Percentiles rank a stretch among this genome's conserved stretches.
These are phyloP conservation scores for Parasteatoda tepidariorum DNA, from an alignment of 1,140 invertebrate genomes.

Conservation along the genomic window DNA sequence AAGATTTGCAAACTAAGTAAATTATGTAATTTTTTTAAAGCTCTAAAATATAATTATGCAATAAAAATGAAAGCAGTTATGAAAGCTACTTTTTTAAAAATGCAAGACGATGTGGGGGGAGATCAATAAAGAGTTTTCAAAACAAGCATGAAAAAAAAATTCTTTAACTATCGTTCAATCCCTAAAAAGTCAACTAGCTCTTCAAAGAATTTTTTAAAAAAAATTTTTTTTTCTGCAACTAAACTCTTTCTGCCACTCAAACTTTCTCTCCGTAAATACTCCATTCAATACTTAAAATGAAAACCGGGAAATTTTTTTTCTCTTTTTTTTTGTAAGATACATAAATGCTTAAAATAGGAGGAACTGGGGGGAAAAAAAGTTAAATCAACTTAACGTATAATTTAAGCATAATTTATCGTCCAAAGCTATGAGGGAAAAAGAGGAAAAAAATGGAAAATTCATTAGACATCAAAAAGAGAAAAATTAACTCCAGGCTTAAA, in stretches of 20 bases:
- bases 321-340: background rate
- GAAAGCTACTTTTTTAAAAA: too few species aligned
- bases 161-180: too few species aligned
- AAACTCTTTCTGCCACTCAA: background rate
- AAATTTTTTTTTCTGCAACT: background rate
- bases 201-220: too few species aligned
- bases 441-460: background rate
- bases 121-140: too few species aligned
- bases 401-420: slow-evolving; percentile 41
- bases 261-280: background rate
- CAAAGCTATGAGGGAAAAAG: background rate
- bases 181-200: too few species aligned
- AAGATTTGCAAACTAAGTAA: too few species aligned
- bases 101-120: too few species aligned
- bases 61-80: too few species aligned
- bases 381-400: slow-evolving; percentile 44
- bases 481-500: slow-evolving; percentile 8
- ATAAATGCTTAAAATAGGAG: background rate
- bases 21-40: too few species aligned
- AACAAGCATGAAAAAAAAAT: too few species aligned
- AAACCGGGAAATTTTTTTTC: background rate
- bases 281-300: background rate
- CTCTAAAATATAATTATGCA: too few species aligned
- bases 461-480: slow-evolving; percentile 16
- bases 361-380: slow-evolving; percentile 1